Evolutionary conservation across 1,140 invertebrate species (phyloP).

Genomic region (Drosophila sturtevanti): DNA sequence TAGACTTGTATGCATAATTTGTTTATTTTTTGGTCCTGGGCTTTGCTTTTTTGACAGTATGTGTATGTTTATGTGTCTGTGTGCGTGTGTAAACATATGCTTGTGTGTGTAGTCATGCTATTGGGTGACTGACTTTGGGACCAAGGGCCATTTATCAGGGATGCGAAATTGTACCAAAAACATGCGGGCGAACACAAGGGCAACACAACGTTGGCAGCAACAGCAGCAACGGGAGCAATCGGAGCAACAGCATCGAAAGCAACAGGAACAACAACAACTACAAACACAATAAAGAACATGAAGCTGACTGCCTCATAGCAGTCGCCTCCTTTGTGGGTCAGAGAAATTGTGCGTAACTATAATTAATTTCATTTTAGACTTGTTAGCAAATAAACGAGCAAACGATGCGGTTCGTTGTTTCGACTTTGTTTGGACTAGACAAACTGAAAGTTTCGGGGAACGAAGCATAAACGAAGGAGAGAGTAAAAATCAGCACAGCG

Average conservation of each 20-base stretch:
- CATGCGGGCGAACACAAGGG: neutral
- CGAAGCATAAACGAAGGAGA: neutral
- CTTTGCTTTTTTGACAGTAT: neutral
- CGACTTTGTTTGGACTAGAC: slow-evolving; percentile 23
- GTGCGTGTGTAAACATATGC: neutral
- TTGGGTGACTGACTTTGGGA: slow-evolving; percentile 5
- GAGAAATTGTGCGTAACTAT: slow-evolving; percentile 75
- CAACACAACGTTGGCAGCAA: neutral
- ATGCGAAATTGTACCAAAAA: slow-evolving; percentile 1
- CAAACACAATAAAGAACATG: neutral
- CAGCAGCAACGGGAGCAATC: neutral
- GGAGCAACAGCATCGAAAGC: neutral
- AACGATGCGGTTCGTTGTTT: slow-evolving; percentile 70
- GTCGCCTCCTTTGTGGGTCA: slow-evolving; percentile 24
- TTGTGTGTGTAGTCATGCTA: neutral
- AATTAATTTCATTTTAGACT: slow-evolving; percentile 81
- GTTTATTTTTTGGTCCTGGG: slow-evolving; percentile 15
- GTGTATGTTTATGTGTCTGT: neutral
- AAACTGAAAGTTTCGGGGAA: neutral
- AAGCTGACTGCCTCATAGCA: neutral
- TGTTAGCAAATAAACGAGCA: slow-evolving; percentile 80
- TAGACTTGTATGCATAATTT: slow-evolving; percentile 29
- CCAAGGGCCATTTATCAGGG: slow-evolving; percentile 31
- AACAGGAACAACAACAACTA: neutral
- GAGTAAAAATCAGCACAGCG: slow-evolving; percentile 14